phyloP scores from a whole-genome alignment of 2,888 invertebrate genomes.

The Tetropium fuscum region DNA sequence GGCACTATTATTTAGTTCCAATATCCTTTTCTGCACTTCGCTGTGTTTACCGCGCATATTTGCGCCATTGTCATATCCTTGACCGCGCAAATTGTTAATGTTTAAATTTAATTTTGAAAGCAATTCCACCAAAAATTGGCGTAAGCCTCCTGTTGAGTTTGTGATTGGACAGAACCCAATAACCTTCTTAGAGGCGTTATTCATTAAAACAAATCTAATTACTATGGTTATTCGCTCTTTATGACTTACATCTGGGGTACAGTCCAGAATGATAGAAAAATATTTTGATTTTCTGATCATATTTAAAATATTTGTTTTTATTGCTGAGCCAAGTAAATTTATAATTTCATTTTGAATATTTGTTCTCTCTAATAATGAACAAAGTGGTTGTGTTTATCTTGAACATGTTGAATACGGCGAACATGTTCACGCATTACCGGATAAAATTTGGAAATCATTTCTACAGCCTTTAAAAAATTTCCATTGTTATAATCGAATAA shows the following conservation, averaged over 20 bases:
- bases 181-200: neutral
- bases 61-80: conserved; percentile 51
- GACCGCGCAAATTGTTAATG: conserved; percentile 41
- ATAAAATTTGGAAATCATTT: conserved; percentile 27
- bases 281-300: neutral
- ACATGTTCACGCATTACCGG: conserved; percentile 25
- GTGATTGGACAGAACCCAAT: neutral
- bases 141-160: neutral
- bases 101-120: neutral
- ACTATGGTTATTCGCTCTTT: neutral
- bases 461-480: conserved; percentile 30
- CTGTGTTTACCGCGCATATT: conserved; percentile 49
- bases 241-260: neutral
- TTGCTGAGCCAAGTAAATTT: neutral
- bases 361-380: neutral
- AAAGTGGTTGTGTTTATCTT: neutral
- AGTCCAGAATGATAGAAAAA: neutral
- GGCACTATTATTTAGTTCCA: conserved; percentile 41
- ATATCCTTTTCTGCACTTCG: conserved; percentile 46
- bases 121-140: neutral
- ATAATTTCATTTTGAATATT: neutral
- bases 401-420: conserved; percentile 12
- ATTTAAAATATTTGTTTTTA: neutral
- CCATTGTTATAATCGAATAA: conserved; percentile 25
- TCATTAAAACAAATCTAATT: neutral